Evolutionary conservation across 2,113 vertebrate species (phyloP).

Genomic region (Leptosomus discolor): DNA sequence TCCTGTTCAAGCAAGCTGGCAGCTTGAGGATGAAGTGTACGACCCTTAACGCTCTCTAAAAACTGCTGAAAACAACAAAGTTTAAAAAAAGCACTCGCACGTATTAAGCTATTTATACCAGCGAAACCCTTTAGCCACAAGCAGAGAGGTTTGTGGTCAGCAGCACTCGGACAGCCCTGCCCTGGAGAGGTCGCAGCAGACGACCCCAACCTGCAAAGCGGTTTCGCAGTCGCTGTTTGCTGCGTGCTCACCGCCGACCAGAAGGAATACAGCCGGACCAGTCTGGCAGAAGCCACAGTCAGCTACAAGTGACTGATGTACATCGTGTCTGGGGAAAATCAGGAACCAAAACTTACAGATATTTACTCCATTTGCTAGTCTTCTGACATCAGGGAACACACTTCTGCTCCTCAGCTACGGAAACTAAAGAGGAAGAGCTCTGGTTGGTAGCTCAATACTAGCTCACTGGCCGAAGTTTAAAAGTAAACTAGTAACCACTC

Average conservation of each 20-base stretch:
- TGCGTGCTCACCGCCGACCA: not conserved
- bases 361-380: not conserved
- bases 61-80: not conserved
- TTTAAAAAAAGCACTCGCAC: accelerated
- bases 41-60: not conserved
- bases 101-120: not conserved
- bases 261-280: not conserved
- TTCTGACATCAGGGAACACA: not conserved
- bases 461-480: not conserved
- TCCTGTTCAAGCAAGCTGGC: not conserved
- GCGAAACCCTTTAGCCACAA: not conserved
- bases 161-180: not conserved
- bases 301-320: not conserved
- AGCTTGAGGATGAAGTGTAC: not conserved
- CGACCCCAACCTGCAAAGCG: not conserved
- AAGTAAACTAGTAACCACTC: not conserved
- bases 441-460: not conserved
- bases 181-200: not conserved
- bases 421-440: not conserved
- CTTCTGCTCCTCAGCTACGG: not conserved
- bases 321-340: accelerated
- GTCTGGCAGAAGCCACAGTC: not conserved
- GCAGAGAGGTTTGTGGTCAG: not conserved
- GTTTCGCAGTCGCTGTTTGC: not conserved
- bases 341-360: not conserved